A percentile compares a stretch with the other conserved stretches of the same genome.
Conservation (phyloP, 1,140 invertebrate genomes). For the Drosophila ananassae region DNA sequence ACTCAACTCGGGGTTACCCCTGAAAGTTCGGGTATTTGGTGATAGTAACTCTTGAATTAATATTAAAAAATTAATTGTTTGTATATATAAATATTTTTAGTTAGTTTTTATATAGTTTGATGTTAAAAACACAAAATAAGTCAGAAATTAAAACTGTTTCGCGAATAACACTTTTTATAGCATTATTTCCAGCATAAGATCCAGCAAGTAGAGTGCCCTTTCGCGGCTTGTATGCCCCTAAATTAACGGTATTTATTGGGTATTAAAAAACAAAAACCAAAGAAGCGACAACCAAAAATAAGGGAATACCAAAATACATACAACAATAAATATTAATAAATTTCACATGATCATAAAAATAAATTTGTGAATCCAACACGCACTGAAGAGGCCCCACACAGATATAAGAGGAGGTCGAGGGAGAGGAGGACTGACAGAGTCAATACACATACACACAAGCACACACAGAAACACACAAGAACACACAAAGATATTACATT, state of each 20-base stretch:
- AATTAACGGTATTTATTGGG: constrained; percentile 3
- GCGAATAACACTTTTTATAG: neutral
- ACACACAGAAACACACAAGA: constrained; percentile 4
- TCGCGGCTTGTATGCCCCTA: neutral
- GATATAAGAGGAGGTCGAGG: neutral
- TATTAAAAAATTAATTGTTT: too few relatives aligned
- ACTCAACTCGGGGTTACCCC: neutral
- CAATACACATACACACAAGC: constrained; percentile 11
- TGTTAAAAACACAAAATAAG: too few relatives aligned
- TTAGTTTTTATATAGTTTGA: neutral
- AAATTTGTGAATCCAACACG: constrained; percentile 79
- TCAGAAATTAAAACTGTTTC: neutral
- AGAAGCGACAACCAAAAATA: constrained; percentile 1
- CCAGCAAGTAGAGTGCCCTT: neutral
- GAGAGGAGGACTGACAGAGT: neutral
- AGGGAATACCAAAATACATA: constrained; percentile 52
- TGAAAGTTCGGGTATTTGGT: neutral
- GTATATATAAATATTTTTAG: neutral
- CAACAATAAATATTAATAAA: constrained; percentile 83
- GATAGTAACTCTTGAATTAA: too few relatives aligned
- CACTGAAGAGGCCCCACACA: constrained; percentile 39
- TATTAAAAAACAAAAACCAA: constrained; percentile 35
- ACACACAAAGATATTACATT: constrained; percentile 71
- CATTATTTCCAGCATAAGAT: neutral
- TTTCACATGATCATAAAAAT: constrained; percentile 83